phyloP scores from a whole-genome alignment of 2,888 invertebrate genomes.

The Phalera bucephala region DNA sequence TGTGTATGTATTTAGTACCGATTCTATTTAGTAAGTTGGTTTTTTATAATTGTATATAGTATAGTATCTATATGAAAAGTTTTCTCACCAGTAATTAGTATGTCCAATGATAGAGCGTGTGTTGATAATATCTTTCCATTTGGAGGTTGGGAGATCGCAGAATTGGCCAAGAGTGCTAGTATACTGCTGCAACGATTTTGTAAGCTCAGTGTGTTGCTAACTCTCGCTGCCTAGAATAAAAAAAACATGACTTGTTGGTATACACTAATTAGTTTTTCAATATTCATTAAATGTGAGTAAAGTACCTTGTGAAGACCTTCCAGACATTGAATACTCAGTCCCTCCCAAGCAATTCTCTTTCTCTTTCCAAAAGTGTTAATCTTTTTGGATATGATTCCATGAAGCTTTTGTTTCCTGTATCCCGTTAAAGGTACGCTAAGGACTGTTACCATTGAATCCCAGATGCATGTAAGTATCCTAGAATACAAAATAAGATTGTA shows the following conservation, averaged over 20 bases:
- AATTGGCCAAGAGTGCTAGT: conserved; percentile 92
- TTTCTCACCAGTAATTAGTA: conserved; percentile 87
- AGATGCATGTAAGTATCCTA: conserved; percentile 93
- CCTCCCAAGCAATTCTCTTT: conserved; percentile 84
- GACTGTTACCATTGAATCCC: conserved; percentile 95
- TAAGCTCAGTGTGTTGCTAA: conserved; percentile 94
- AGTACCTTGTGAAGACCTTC: conserved; percentile 93
- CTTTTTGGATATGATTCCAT: conserved; percentile 83
- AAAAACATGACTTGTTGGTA: background rate
- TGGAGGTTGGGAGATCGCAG: conserved; percentile 92
- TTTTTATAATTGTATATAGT: too few species aligned
- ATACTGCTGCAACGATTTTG: conserved; percentile 96
- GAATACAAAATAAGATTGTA: conserved; percentile 17
- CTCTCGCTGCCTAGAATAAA: conserved; percentile 88
- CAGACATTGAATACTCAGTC: conserved; percentile 91
- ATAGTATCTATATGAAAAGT: too few species aligned
- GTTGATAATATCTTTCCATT: conserved; percentile 92
- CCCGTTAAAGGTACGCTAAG: conserved; percentile 90
- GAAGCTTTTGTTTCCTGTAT: conserved; percentile 64
- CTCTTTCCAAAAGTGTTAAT: conserved; percentile 73
- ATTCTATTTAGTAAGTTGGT: too few species aligned
- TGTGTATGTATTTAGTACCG: too few species aligned
- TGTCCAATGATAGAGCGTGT: conserved; percentile 96
- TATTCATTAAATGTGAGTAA: background rate
- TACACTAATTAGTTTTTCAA: too few species aligned